Conservation (phyloP, 2,797 vertebrate species). For the Eulemur rubriventer region DNA sequence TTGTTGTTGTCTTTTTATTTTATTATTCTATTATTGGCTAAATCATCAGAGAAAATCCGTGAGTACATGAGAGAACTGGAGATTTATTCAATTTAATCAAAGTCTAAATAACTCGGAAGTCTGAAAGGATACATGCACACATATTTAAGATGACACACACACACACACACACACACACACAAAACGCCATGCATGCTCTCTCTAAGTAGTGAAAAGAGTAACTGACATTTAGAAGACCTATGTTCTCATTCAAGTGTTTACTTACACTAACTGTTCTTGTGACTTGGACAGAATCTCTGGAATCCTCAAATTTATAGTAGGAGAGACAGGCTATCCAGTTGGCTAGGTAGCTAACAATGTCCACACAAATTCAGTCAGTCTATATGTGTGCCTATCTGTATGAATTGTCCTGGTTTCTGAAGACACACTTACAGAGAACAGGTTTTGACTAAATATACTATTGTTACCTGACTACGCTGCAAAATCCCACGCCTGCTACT, state of each 20-base stretch:
- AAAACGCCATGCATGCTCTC: neutral
- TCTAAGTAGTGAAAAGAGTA: neutral
- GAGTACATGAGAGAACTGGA: conserved; percentile 62
- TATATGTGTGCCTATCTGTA: neutral
- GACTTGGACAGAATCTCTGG: neutral
- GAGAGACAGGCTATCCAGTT: neutral
- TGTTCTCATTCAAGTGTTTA: neutral
- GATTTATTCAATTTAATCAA: conserved; percentile 72
- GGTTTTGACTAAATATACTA: conserved; percentile 37
- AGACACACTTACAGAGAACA: neutral
- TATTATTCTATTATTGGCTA: conserved; percentile 64
- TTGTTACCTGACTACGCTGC: conserved; percentile 49
- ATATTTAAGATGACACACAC: neutral
- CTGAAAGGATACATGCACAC: neutral
- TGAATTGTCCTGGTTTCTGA: neutral
- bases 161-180: neutral
- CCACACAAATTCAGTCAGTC: neutral
- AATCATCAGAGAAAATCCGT: conserved; percentile 73
- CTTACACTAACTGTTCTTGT: neutral
- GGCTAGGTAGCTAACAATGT: neutral
- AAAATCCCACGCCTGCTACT: conserved; percentile 43
- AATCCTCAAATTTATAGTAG: neutral
- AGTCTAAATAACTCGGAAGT: conserved; percentile 70
- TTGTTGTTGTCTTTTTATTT: conserved; percentile 64
- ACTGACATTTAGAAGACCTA: neutral